Evolutionary conservation across 2,888 invertebrate genomes (phyloP), one percentile per base, ranked within the genome.

Genomic region (Trichacis sp.): DNA sequence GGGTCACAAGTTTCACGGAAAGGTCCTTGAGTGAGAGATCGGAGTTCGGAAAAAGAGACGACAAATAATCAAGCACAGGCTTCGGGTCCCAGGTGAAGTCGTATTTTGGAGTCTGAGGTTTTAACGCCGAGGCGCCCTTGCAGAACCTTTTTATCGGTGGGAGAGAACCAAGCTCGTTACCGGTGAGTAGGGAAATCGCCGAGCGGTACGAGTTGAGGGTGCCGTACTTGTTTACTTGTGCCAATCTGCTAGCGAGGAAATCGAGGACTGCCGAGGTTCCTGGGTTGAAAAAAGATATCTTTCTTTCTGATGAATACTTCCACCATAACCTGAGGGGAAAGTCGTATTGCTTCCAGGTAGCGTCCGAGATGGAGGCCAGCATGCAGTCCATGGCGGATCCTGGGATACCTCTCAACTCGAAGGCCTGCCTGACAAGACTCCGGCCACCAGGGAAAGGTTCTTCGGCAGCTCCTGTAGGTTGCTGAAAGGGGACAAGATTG

Each of bases 21-120:
- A 67, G 30, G 4, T 47, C 14, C 36, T 64, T 53, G 1, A 72
- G 17, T 2, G 47, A 18, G 3, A 66, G 15, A 1, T 53, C 48
- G 6, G 58, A 20, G 47, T 70, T 67, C 1, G 69, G 55, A 18
- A 38, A 9, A 20, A 51, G 57, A 4, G 24, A 17, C 6, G 15
- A 6, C 0, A 66, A 15, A 14, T 48, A 56, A 30, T 54, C 33
- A 1, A 72, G 19, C 1, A 70, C 62, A 1, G 46, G 15, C 12
- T 50, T 12, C 3, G 64, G 60, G 11, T 69, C 55, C 65, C 68
- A 72, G 4, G 58, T 61, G n/a, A 15, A 24, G 9, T 61, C 45
- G 19, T 69, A 69, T 30, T 59, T 68, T 0, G 66, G 57, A 17
- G 8, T 43, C 6, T 43, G 18, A 1, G 69, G 71, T n/a, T 53